Percentiles rank a stretch among this genome's conserved stretches.
These are phyloP conservation scores for Synanceia verrucosa DNA, from an alignment of 2,797 vertebrate species.

Conservation along the genomic window DNA sequence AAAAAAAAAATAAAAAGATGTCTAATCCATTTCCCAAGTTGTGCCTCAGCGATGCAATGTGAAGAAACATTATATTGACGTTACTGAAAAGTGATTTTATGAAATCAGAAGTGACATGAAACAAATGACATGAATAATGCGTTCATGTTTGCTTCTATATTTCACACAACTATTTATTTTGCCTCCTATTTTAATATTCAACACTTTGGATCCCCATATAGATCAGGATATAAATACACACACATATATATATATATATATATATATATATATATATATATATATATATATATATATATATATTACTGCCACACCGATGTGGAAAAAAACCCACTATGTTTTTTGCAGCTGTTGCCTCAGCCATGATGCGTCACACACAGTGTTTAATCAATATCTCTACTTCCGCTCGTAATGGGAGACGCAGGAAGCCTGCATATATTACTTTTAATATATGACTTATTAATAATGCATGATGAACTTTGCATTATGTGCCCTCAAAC, in stretches of 20 bases:
- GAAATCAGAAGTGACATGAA: no score
- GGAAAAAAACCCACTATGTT: background rate
- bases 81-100: no score
- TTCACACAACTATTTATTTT: background rate
- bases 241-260: no score
- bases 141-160: background rate
- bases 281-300: no score
- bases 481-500: slow-evolving; percentile 60
- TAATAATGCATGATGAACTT: slow-evolving; percentile 72
- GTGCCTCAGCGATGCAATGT: no score
- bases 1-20: background rate
- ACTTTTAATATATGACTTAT: slow-evolving; percentile 71
- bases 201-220: background rate
- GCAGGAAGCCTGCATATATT: slow-evolving; percentile 59
- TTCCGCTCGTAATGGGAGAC: slow-evolving; percentile 42
- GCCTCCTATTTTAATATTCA: background rate
- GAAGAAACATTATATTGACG: no score
- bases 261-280: no score
- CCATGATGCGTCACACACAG: slow-evolving; percentile 25
- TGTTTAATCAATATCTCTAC: slow-evolving; percentile 54
- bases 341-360: background rate
- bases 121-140: no score
- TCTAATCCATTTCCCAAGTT: background rate
- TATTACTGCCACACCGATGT: background rate
- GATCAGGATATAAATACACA: background rate